Evolutionary conservation across 2,797 vertebrate genomes (phyloP), one percentile per base, ranked within the genome.

Genomic region (Crenichthys baileyi): DNA sequence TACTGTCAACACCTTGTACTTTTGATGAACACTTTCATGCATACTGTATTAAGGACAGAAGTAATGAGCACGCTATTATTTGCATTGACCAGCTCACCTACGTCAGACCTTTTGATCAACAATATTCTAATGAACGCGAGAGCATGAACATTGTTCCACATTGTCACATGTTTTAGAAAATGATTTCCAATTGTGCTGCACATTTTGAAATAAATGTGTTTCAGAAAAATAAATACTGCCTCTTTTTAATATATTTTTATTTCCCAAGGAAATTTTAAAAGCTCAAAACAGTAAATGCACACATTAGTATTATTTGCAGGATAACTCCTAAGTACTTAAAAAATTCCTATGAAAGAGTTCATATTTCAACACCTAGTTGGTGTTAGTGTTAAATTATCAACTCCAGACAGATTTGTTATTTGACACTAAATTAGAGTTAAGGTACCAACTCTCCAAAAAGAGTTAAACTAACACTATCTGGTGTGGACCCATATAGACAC

Each of bases 21-120:
- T 55, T n/a, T 72, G 29, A 72, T 72, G 71, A 72, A 48, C 60
- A 61, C 18, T 60, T 73, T 46, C 55, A 60, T 60, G 24, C 72
- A 46, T 29, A 74, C 18, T 60, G 72, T 31, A 24, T 75, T 44
- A 44, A 44, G 29, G 41, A 61, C 12, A 44, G 65, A 16, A 41
- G 16, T 20, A 60, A 29, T 60, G 72, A 74, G 24, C n/a, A 26
- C 7, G 41, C 6, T 55, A 6, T 41, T 39, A 76, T 76, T 41
- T 55, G 48, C 31, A 53, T 41, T 55, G 29, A 76, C 6, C 18
- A 76, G 61, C 48, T 76, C 8, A 46, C 29, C 16, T 74, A 73
- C 29, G 24, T 74, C 31, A 68, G 61, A 65, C 48, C 46, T 20
- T 76, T 67, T 76, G 74, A 76, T 18, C 16, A 12, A 2, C 46